Percentiles rank a stretch among this genome's conserved stretches.
Conservation (phyloP, 2,113 vertebrate genomes). For the Hylia prasina region DNA sequence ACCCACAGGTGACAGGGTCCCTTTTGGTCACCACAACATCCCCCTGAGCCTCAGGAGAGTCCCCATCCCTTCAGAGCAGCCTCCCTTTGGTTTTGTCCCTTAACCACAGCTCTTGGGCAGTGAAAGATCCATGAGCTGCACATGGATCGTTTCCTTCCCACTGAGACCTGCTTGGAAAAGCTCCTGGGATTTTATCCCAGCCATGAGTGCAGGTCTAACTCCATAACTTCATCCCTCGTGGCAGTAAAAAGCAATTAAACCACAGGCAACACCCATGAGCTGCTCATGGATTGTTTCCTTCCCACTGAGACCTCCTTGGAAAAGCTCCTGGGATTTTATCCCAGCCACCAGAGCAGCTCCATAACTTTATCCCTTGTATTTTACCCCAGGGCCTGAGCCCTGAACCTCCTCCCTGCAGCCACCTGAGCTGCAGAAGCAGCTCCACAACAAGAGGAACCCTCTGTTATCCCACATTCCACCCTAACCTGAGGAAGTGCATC, state of each 20-base stretch:
- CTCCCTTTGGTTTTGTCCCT: neutral
- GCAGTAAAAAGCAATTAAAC: neutral
- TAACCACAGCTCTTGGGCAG: neutral
- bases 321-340: neutral
- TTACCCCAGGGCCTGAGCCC: neutral
- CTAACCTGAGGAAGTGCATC: neutral
- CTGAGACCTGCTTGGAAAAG: neutral
- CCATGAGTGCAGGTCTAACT: accelerated
- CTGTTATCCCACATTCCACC: neutral
- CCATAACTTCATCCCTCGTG: neutral
- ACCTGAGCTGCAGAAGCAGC: too few species aligned
- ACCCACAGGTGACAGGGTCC: too few species aligned
- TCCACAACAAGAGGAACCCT: neutral
- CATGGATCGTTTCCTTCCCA: accelerated
- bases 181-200: neutral
- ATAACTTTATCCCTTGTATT: neutral
- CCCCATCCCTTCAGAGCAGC: neutral
- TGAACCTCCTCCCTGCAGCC: neutral
- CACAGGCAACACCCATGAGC: neutral
- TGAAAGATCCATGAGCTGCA: neutral
- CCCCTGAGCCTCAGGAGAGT: neutral
- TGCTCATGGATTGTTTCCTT: accelerated
- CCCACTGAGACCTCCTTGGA: neutral
- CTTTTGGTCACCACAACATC: neutral
- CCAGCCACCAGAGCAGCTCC: neutral